Base-by-base conservation (phyloP, 2,888 invertebrate species). In the Brachylomia viminalis region DNA sequence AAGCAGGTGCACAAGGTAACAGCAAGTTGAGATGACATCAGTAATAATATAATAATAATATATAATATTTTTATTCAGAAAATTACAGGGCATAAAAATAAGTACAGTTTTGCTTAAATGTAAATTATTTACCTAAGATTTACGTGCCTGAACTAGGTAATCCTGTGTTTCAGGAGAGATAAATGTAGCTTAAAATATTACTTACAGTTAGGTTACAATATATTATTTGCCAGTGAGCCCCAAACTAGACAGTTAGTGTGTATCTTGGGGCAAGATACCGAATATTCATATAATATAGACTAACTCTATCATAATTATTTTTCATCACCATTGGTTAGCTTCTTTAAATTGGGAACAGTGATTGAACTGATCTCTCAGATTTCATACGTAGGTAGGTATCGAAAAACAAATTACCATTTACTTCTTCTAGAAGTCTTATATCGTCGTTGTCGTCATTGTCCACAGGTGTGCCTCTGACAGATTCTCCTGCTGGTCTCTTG, bases 401-500 rank as follows among this genome's bases (percentile, higher is more conserved):
- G 1, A 11, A 17, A n/a, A 23, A 10, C 0, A 56, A 15, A 38
- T 2, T 11, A 8, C 0, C 1, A 45, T 33, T 7, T 20, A 66
- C 17, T 2, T 52, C 5, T 42, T 27, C 42, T 56, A 42, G 7
- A 45, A n/a, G 45, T 49, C 15, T 17, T 45, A 20, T 75, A 20
- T 65, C 45, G 4, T 27, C 33, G 1, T 8, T 6, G 15, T 33
- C 1, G 11, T 54, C 10, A 13, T 27, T 77, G 27, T 74, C 75
- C 79, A 4, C 85, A 95, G 95, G 95, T 54, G 91, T 93, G 0
- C 88, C 90, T 0, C 92, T 99, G 52, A 95, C 97, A 30, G 98
- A 98, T 87, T 98, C 98, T 0, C 99, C 99, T 0, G 96, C 97
- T 5, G 98, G 98, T 33, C 95, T 99, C 56, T 98, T 98, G 0